phyloP scores from a whole-genome alignment of 2,888 invertebrate species.

The Morpho achilles region DNA sequence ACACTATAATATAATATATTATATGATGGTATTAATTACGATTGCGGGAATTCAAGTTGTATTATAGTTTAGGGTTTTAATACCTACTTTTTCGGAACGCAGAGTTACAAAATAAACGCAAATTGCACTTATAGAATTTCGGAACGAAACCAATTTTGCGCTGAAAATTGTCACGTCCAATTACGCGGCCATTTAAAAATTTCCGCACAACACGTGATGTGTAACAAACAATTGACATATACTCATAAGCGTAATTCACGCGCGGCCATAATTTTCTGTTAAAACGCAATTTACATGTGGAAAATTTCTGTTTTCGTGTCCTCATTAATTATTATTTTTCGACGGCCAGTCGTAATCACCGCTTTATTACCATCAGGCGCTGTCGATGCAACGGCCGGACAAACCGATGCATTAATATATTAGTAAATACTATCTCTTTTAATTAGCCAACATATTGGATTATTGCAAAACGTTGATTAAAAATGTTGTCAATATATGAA shows the following conservation, averaged over 20 bases:
- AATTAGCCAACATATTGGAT: slow-evolving; percentile 1
- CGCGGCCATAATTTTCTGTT: slow-evolving; percentile 27
- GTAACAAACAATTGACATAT: slow-evolving; percentile 24
- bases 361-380: slow-evolving; percentile 22
- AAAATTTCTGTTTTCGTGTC: slow-evolving; percentile 18
- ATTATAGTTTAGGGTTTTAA: too few relatives aligned
- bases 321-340: slow-evolving; percentile 22
- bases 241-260: slow-evolving; percentile 24
- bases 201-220: slow-evolving; percentile 12
- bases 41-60: too few relatives aligned
- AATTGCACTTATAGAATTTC: not conserved
- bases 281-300: slow-evolving; percentile 25
- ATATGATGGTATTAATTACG: too few relatives aligned
- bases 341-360: slow-evolving; percentile 24
- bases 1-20: too few relatives aligned
- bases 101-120: not conserved
- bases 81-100: too few relatives aligned
- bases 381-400: slow-evolving; percentile 22
- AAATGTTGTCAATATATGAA: too few relatives aligned
- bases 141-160: slow-evolving; percentile 3
- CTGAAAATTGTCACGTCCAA: slow-evolving; percentile 2
- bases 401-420: slow-evolving; percentile 22
- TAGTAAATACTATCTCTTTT: slow-evolving; percentile 11
- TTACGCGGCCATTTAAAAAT: slow-evolving; percentile 12
- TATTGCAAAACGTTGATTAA: not conserved